Evolutionary conservation across 2,797 vertebrate genomes (phyloP).

Genomic region (Australoheros facetus): DNA sequence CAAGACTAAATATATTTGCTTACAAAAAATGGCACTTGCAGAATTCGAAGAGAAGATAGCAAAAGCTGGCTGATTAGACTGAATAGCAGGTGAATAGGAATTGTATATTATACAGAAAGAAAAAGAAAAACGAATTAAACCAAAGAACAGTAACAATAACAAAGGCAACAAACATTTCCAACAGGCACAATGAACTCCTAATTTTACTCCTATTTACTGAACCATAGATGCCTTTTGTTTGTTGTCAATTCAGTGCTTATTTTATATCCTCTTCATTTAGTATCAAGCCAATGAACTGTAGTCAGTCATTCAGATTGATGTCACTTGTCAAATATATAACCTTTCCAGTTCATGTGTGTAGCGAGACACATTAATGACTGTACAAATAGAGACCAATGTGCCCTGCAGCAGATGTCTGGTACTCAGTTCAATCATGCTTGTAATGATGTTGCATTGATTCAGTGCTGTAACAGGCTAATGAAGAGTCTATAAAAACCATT

Average conservation of each 20-base stretch:
- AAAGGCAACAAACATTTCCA: slow-evolving; percentile 1
- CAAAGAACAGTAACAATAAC: not conserved
- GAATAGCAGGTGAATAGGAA: not conserved
- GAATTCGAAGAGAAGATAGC: too few relatives aligned
- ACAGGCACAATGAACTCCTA: not conserved
- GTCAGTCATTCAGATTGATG: not conserved
- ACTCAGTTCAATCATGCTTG: slow-evolving; percentile 64
- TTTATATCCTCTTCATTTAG: not conserved
- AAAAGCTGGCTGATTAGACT: not conserved
- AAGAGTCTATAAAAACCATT: slow-evolving; percentile 76
- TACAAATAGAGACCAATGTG: slow-evolving; percentile 31
- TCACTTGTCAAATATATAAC: not conserved
- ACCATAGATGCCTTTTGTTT: not conserved
- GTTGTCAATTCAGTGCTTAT: not conserved
- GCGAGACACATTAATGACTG: slow-evolving; percentile 33
- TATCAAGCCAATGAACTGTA: not conserved
- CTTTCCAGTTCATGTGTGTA: not conserved
- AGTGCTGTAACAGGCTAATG: slow-evolving; percentile 70
- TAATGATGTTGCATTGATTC: slow-evolving; percentile 71
- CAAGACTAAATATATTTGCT: not conserved
- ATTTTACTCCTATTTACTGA: not conserved
- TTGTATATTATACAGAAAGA: not conserved
- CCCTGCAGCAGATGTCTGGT: slow-evolving; percentile 41
- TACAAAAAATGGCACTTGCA: too few relatives aligned
- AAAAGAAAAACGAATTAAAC: not conserved